Conservation (phyloP, 1,140 invertebrate genomes). For the Manduca sexta region DNA sequence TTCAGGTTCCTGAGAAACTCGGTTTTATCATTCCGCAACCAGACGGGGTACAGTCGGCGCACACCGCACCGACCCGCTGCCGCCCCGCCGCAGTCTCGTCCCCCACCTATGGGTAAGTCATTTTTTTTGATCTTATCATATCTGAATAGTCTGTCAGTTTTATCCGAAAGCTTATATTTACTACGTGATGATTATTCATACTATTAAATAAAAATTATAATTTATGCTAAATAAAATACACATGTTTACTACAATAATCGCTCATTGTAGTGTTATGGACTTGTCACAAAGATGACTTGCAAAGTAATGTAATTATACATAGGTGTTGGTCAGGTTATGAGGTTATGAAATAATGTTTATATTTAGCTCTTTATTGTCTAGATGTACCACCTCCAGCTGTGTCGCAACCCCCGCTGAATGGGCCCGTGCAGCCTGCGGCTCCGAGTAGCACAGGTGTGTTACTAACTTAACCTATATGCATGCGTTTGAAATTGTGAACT, state of each 20-base stretch:
- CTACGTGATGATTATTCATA: no score
- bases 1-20: conserved; percentile 87
- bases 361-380: no score
- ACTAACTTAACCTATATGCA: no score
- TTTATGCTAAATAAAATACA: conserved; percentile 1
- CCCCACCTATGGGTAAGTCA: conserved; percentile 19
- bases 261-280: no score
- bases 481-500: no score
- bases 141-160: no score
- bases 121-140: neutral
- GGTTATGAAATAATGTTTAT: no score
- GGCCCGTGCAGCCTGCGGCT: conserved; percentile 19
- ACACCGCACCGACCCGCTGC: conserved; percentile 58
- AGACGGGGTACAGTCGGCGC: conserved; percentile 83
- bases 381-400: conserved; percentile 20
- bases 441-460: conserved; percentile 26
- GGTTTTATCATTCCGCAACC: conserved; percentile 91
- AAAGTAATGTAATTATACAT: no score
- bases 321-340: no score
- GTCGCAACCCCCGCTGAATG: conserved; percentile 23
- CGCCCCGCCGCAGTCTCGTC: conserved; percentile 23
- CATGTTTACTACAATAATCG: no score
- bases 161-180: no score
- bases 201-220: neutral
- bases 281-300: no score